Conservation (phyloP, 2,888 invertebrate genomes). For the Leucoma salicis region DNA sequence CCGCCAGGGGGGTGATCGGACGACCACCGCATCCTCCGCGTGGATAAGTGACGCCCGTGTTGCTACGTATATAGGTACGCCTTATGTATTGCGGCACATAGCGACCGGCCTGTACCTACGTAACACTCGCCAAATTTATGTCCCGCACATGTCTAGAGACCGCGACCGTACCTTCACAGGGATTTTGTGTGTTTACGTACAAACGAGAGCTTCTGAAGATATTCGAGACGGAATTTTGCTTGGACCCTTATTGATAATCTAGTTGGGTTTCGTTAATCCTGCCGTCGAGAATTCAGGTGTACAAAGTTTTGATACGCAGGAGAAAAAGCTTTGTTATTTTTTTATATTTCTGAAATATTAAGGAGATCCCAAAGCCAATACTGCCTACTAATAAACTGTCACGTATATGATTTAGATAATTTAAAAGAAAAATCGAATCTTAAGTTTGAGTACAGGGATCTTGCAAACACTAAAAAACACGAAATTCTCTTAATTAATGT, state of each 20-base stretch:
- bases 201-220: constrained; percentile 67
- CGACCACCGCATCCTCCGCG: constrained; percentile 81
- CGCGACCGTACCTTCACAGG: constrained; percentile 79
- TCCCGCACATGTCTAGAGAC: constrained; percentile 82
- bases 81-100: constrained; percentile 75
- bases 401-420: too few relatives aligned
- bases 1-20: constrained; percentile 68
- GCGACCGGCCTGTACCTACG: constrained; percentile 76
- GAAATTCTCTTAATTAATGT: too few relatives aligned
- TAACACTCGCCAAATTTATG: constrained; percentile 81
- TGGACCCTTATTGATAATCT: constrained; percentile 75
- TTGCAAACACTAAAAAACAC: too few relatives aligned
- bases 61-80: constrained; percentile 72
- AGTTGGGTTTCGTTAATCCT: constrained; percentile 51
- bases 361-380: too few relatives aligned
- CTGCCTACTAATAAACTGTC: too few relatives aligned
- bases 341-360: too few relatives aligned
- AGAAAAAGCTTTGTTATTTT: constrained; percentile 6
- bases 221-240: constrained; percentile 72
- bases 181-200: constrained; percentile 81
- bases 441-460: too few relatives aligned
- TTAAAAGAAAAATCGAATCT: too few relatives aligned
- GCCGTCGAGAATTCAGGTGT: constrained; percentile 24
- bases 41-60: constrained; percentile 82
- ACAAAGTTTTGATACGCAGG: constrained; percentile 18